Percentiles rank a stretch among this genome's conserved stretches.
Evolutionary conservation across 1,140 invertebrate genomes (phyloP).

Genomic region (Zaprionus lachaisei): DNA sequence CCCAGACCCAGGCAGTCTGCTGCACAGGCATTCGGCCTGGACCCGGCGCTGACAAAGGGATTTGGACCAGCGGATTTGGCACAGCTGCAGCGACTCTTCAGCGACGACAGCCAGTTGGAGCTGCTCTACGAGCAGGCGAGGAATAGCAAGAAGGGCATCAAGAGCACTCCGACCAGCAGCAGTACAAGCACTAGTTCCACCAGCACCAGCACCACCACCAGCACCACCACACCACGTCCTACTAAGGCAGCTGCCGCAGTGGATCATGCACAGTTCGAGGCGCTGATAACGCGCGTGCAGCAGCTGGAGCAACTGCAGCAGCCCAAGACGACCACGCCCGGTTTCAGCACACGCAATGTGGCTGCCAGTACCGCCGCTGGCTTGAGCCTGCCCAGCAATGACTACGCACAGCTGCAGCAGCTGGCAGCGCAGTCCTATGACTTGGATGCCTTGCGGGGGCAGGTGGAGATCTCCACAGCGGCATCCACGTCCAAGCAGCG

Average conservation of each 20-base stretch:
- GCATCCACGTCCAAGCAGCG: constrained; percentile 64
- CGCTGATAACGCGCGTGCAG: constrained; percentile 74
- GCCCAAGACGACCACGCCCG: constrained; percentile 59
- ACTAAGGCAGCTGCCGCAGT: constrained; percentile 47
- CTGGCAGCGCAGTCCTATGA: constrained; percentile 31
- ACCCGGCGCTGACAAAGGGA: neutral
- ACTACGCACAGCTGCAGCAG: constrained; percentile 71
- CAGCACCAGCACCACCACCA: constrained; percentile 34
- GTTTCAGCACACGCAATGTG: constrained; percentile 73
- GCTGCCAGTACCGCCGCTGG: constrained; percentile 3
- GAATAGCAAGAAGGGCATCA: constrained; percentile 52
- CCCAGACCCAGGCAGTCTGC: neutral
- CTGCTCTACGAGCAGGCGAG: constrained; percentile 77
- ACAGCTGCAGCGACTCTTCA: constrained; percentile 70
- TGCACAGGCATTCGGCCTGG: constrained; percentile 14
- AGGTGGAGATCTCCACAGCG: constrained; percentile 74
- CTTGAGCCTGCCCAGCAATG: constrained; percentile 61
- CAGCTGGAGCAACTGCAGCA: constrained; percentile 76
- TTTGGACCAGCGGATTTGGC: constrained; percentile 58
- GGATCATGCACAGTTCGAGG: constrained; percentile 72
- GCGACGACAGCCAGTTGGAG: constrained; percentile 73
- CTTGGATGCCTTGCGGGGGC: neutral
- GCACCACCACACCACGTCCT: constrained; percentile 43
- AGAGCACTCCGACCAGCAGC: constrained; percentile 19
- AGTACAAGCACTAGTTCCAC: constrained; percentile 30